Base-by-base conservation (phyloP, 2,797 vertebrate genomes). In the Pipistrellus pipistrellus region DNA sequence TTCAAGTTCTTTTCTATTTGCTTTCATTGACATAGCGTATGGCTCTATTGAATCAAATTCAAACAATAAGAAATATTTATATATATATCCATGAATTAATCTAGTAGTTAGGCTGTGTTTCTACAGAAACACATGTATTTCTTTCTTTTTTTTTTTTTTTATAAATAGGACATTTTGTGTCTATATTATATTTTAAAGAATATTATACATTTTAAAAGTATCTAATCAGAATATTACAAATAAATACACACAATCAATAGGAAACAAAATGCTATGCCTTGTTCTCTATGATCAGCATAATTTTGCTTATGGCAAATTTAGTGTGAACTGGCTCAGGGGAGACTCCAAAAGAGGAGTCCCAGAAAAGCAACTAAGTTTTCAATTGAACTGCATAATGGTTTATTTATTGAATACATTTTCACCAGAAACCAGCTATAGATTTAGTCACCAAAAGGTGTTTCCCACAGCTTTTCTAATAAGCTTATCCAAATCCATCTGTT, bases 381-480 rank as follows among this genome's bases (percentile, higher is more conserved):
- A 76, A 83, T 85, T 72, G 23, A 72, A 14, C 71, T 90, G 84
- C 38, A 44, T 88, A 88, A 86, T 30, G 17, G 25, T 72, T 96
- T 96, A 95, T 88, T 94, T 96, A 94, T 94, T 18, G 27, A 89
- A 38, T 91, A 86, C 2, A 17, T 83, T 96, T 94, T 90, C 35
- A 90, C 91, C 73, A 88, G 68, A 89, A 96, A 83, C 32, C 4
- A 95, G 51, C 77, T 73, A 87, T 41, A 93, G 80, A 90, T 95
- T 94, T 66, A 81, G 83, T 62, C 27, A 85, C 20, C 10, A 38
- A 96, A 93, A 94, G 21, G 44, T 96, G 91, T 90, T 59, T 94
- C 94, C 53, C 9, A 9, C 64, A 64, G 88, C 96, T 46, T 25
- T 95, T 97, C 88, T 97, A 96, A 95, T 96, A 97, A 96, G 82